Percentiles rank a stretch among this genome's conserved stretches.
phyloP scores from a whole-genome alignment of 2,888 invertebrate species.

The Ormyrus rosae region DNA sequence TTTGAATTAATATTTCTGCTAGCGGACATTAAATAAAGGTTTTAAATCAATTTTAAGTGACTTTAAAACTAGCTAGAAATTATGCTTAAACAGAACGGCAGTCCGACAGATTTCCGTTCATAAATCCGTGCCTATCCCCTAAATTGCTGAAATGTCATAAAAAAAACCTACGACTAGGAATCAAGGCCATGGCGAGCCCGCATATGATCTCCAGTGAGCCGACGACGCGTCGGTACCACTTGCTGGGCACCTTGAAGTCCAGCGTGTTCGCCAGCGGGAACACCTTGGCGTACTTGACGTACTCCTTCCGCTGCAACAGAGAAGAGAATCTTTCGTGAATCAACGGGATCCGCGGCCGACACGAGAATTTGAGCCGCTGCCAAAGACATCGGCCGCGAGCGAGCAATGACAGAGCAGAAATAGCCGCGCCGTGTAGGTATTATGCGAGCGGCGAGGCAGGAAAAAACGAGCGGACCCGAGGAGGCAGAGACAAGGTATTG shows the following conservation, averaged over 20 bases:
- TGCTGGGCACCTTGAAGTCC: conserved; percentile 92
- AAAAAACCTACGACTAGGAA: conserved; percentile 87
- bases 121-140: too few relatives aligned
- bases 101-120: too few relatives aligned
- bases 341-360: too few relatives aligned
- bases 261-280: conserved; percentile 89
- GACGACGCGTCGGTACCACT: conserved; percentile 92
- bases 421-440: conserved; percentile 16
- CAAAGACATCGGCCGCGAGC: conserved; percentile 42
- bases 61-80: too few relatives aligned
- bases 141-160: too few relatives aligned
- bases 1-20: too few relatives aligned
- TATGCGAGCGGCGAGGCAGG: neutral
- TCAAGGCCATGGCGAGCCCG: conserved; percentile 87
- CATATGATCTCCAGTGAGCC: conserved; percentile 91
- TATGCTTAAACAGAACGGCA: too few relatives aligned
- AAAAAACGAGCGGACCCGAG: neutral
- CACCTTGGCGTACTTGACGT: conserved; percentile 96
- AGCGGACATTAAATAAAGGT: too few relatives aligned
- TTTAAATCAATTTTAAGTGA: too few relatives aligned
- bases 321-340: neutral
- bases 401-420: conserved; percentile 52
- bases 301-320: conserved; percentile 88
- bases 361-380: conserved; percentile 11
- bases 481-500: neutral